Base-by-base conservation (phyloP, 2,797 vertebrate species). In the Falco novaeseelandiae region DNA sequence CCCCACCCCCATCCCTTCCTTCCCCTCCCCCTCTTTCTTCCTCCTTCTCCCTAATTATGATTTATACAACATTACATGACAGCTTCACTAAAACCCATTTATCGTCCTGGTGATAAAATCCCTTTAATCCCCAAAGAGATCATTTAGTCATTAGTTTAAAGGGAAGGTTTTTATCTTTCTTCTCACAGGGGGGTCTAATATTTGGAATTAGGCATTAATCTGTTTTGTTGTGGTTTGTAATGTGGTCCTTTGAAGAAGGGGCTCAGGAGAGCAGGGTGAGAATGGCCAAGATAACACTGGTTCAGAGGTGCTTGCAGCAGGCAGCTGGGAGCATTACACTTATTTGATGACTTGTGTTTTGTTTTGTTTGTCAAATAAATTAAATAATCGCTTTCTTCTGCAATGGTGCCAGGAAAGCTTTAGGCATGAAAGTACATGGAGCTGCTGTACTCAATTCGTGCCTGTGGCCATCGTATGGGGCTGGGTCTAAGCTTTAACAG, bases 381-480 rank as follows among this genome's bases (percentile, higher is more conserved):
- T 27, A 25, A n/a, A 29, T 8, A 7, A 58, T 51, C 27, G 1
- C 73, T 62, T 57, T 30, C 26, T 70, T 40, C 65, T 42, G 49
- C n/a, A n/a, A 0, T 8, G 19, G 30, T 65, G 49, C 14, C 32
- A 16, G 51, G 38, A 79, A 76, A 70, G 44, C 30, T 82, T 77
- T n/a, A 59, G 77, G 20, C 10, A 7, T 30, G 59, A 23, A 49
- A 55, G n/a, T 19, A 20, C 14, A 4, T 12, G 27, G 52, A 52
- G 65, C 36, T 49, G 52, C 46, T 44, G 48, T 26, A 27, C 23
- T 58, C 20, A 59, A 34, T 48, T 23, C 2, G 2, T 34, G 36
- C 78, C 32, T 1, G 0, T 51, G 83, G 40, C n/a, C 7, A 0
- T 14, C 21, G 4, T 18, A n/a, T 1, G 1, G 63, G 61, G 25